phyloP scores from a whole-genome alignment of 2,888 invertebrate species.

The Malachius bipustulatus region DNA sequence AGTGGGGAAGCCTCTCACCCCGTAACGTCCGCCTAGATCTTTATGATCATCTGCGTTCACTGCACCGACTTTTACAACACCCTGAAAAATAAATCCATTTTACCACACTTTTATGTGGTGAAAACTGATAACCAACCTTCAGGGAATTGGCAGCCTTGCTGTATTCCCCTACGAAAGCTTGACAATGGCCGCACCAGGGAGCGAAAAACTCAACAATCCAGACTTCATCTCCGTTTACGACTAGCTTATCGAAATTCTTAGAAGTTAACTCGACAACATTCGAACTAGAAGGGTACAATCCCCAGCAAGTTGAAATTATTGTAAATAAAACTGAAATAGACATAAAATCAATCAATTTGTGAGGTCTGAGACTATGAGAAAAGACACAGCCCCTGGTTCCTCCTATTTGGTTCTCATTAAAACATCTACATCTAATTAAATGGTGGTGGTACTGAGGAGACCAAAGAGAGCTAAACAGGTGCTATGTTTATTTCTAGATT shows the following conservation, averaged over 20 bases:
- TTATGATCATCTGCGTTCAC: constrained; percentile 87
- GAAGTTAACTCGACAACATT: constrained; percentile 80
- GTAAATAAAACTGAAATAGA: neutral
- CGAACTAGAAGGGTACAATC: constrained; percentile 55
- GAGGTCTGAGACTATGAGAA: too few species aligned
- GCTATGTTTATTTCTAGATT: too few species aligned
- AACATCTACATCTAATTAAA: too few species aligned
- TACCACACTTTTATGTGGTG: neutral
- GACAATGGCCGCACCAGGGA: constrained; percentile 93
- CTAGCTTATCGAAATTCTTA: constrained; percentile 74
- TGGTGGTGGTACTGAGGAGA: too few species aligned
- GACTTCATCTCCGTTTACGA: constrained; percentile 69
- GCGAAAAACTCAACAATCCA: constrained; percentile 97
- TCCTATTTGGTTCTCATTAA: too few species aligned
- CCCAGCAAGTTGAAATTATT: constrained; percentile 26
- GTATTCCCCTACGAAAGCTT: constrained; percentile 84
- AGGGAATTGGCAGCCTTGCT: constrained; percentile 85
- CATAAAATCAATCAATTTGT: too few species aligned
- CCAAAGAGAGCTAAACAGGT: too few species aligned
- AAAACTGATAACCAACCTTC: constrained; percentile 48
- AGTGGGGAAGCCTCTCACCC: constrained; percentile 87
- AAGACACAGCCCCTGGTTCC: too few species aligned
- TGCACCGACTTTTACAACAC: constrained; percentile 87
- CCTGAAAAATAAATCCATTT: constrained; percentile 42
- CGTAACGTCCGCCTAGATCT: constrained; percentile 65